phyloP scores from a whole-genome alignment of 1,140 invertebrate genomes.

The Bombus cullumanus region DNA sequence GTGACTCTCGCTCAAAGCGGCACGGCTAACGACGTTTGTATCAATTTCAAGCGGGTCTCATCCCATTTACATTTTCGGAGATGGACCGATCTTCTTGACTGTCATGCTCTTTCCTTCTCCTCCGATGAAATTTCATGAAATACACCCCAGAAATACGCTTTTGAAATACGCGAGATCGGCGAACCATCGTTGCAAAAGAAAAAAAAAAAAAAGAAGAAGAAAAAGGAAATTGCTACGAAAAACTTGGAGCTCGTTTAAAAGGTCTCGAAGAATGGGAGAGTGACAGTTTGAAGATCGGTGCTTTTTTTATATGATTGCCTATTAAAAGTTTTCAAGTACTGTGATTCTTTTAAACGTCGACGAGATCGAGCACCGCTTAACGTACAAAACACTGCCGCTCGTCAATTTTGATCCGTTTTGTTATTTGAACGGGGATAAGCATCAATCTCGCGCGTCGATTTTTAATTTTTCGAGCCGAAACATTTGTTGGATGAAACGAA shows the following conservation, averaged over 20 bases:
- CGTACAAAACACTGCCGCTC: no score
- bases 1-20: conserved; percentile 10
- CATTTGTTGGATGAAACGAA: neutral
- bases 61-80: neutral
- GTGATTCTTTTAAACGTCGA: neutral
- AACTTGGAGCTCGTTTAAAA: neutral
- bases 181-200: no score
- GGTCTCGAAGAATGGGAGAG: neutral
- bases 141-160: no score
- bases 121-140: neutral
- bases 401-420: neutral
- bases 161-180: neutral
- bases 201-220: no score
- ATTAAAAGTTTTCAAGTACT: conserved; percentile 9
- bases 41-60: neutral
- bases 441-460: neutral
- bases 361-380: neutral
- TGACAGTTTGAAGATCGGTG: neutral
- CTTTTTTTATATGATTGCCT: conserved; percentile 1
- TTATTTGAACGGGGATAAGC: neutral
- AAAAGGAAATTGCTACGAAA: neutral
- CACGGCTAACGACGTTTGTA: conserved; percentile 28
- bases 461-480: neutral
- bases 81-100: neutral
- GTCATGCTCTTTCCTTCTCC: neutral